Evolutionary conservation across 64 coral and sea anemone species (phyloP), one percentile per base, ranked within the genome.

Genomic region (Porites australiensis): DNA sequence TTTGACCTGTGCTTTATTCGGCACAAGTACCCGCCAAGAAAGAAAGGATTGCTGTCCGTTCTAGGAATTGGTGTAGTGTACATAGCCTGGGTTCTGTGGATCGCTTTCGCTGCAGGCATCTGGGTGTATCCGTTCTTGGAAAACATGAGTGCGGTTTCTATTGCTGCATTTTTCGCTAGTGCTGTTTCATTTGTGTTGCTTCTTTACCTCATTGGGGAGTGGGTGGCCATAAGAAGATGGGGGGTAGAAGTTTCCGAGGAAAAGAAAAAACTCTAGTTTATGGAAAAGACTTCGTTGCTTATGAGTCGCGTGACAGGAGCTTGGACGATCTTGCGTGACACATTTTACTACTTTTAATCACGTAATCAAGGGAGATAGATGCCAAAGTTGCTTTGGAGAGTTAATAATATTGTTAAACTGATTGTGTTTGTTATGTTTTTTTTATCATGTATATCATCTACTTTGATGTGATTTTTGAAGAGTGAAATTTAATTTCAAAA

Each of bases 41-140:
- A 66, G 71, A 91, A 77, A 87, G 95, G 92, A 66, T 69, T 98
- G 57, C 72, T 91, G 21, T 83, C 82, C 3, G 89, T 98, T 13
- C 88, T 94, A 64, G 89, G 82, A 44, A 91, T 98, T 46, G 89
- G 67, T 50, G 58, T 88, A 13, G 20, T 58, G 20, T 98, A 98
- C 58, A 77, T 62, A 0, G 77, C 83, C 4, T 98, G 95, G 95
- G 62, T 98, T 8, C 66, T 98, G 57, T 90, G 91, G 88, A 58
- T 98, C 47, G 91, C 89, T 0, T 94, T 51, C 55, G 82, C 79
- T 9, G 83, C 88, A 3, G 92, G 79, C 6, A 94, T 98, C 59
- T 98, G 95, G 95, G 95, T 98, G 53, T 98, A 98, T 81, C 95
- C 95, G 5, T 98, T 98, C 64, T 20, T 98, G 61, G 75, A 88